Evolutionary conservation across 1,140 invertebrate species (phyloP).

Genomic region (Bombus haemorrhoidalis): DNA sequence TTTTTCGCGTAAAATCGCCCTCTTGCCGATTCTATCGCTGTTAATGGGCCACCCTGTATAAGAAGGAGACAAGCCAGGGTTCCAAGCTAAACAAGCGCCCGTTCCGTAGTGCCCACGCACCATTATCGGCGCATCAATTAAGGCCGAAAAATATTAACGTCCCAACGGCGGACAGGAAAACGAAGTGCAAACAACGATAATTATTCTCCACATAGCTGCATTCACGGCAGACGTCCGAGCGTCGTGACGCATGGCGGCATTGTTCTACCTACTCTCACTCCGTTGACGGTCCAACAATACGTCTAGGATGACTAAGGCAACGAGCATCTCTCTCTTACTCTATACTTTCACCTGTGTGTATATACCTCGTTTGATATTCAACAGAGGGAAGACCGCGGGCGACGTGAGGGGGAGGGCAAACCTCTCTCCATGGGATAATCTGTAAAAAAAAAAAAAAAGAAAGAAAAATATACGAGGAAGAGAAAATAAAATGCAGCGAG

Average conservation of each 20-base stretch:
- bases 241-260: conserved; percentile 62
- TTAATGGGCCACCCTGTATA: background rate
- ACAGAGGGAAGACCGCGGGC: background rate
- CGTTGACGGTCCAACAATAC: conserved; percentile 44
- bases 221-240: conserved; percentile 36
- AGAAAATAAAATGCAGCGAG: conserved; percentile 6
- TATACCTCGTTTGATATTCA: conserved; percentile 55
- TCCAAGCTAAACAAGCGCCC: background rate
- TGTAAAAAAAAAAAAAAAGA: conserved; percentile 33
- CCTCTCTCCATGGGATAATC: conserved; percentile 42
- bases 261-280: conserved; percentile 59
- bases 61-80: background rate
- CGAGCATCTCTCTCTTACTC: conserved; percentile 2
- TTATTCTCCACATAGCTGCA: conserved; percentile 45
- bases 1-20: no score
- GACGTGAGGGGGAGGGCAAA: background rate
- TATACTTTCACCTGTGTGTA: conserved; percentile 65
- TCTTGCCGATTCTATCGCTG: background rate
- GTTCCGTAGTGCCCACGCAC: conserved; percentile 13
- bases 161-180: conserved; percentile 36
- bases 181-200: conserved; percentile 61
- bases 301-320: conserved; percentile 64
- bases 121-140: conserved; percentile 64
- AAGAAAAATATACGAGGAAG: background rate
- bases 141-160: conserved; percentile 40